Base-by-base conservation (phyloP, 2,113 vertebrate species). In the Uropsilus gracilis region DNA sequence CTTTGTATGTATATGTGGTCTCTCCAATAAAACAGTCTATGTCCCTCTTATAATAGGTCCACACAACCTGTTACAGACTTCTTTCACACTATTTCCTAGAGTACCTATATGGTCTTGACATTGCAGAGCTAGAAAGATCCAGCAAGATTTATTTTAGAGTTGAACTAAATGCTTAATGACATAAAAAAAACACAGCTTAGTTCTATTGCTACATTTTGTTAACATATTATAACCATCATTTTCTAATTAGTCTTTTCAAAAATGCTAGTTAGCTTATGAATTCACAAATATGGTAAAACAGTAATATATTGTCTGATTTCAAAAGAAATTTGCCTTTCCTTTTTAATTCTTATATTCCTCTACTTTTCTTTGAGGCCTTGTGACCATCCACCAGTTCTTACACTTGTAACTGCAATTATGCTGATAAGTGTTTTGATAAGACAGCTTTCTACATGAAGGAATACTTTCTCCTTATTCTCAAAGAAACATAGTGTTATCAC, bases 311-410 rank as follows among this genome's bases (percentile, higher is more conserved):
- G 34, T 20, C 28, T 57, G 28, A 84, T 93, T 94, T 96, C 63
- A 78, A 50, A 93, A 94, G 71, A 87, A 95, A 93, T 44, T 78
- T n/a, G 75, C 89, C 11, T 75, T 69, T 39, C 46, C 48, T 83
- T 30, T 87, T 77, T 59, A 72, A 86, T 71, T 84, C 61, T 55
- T 48, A 64, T 5, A 73, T 0, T 53, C 24, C 55, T 88, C 44
- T 59, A 86, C 59, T 81, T 84, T 71, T 73, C 9, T 6, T 17
- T 89, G 18, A 59, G 26, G 8, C 26, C 55, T 77, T 42, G n/a
- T 20, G 44, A 81, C 46, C 18, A 59, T 39, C 37, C 7, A 66
- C 14, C 59, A 80, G 50, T 61, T 77, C 63, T 77, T 71, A 61
- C 13, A 53, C 10, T 57, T 73, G 50, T 73, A 24, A 71, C 59